Conservation (phyloP, 2,113 vertebrate species). For the Circaetus gallicus region DNA sequence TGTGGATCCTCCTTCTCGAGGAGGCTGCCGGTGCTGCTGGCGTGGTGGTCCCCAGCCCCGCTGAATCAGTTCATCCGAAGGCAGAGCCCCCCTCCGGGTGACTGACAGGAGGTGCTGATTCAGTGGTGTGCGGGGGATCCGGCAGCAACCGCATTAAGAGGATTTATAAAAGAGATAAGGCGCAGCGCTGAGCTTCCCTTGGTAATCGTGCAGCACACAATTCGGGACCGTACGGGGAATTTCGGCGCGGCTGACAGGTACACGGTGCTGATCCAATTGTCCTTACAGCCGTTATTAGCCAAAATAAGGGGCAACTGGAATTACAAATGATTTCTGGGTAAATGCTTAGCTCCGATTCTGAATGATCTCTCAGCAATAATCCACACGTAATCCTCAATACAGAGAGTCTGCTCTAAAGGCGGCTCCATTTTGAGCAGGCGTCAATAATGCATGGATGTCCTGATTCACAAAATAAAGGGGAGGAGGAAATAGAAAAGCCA, state of each 20-base stretch:
- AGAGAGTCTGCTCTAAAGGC: not conserved
- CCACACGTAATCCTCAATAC: slow-evolving; percentile 21
- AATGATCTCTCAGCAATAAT: slow-evolving; percentile 50
- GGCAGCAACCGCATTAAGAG: not conserved
- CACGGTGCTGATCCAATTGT: slow-evolving; percentile 29
- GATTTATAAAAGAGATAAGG: slow-evolving; percentile 11
- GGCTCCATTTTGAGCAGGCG: not conserved
- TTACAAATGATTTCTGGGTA: slow-evolving; percentile 50
- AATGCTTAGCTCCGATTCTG: not conserved
- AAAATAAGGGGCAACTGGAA: slow-evolving; percentile 35
- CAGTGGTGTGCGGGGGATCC: not conserved
- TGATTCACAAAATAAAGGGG: not conserved
- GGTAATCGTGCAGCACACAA: not conserved
- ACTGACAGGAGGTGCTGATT: not conserved
- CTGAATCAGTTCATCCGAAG: not conserved
- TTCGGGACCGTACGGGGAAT: not conserved
- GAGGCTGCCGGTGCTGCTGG: not conserved
- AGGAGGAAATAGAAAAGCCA: not conserved
- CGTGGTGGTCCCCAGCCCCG: not conserved
- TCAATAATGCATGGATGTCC: not conserved
- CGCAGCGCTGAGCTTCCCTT: not conserved
- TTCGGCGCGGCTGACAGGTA: slow-evolving; percentile 26
- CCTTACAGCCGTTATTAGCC: slow-evolving; percentile 23
- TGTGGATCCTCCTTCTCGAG: not conserved
- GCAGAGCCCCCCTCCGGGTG: not conserved